phyloP scores from a whole-genome alignment of 2,888 invertebrate species.

The Eretmocerus hayati region DNA sequence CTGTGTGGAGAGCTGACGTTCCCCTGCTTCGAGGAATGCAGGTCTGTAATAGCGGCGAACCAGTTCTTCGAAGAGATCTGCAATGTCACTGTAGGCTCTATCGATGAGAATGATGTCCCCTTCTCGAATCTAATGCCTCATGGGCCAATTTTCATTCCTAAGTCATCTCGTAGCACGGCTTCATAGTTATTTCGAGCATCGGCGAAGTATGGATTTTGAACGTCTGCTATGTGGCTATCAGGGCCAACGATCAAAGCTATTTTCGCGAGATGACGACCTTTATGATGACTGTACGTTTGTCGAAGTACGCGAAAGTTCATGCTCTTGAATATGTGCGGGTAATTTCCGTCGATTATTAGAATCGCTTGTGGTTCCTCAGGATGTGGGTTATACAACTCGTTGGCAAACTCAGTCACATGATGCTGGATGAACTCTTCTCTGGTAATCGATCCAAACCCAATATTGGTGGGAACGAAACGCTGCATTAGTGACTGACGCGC shows the following conservation, averaged over 20 bases:
- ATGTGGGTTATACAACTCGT: not conserved
- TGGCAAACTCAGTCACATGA: no score
- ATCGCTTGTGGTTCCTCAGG: not conserved
- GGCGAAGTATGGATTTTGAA: not conserved
- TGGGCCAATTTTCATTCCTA: not conserved
- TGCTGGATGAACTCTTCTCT: no score
- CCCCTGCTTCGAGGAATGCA: constrained; percentile 4
- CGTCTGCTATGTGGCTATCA: not conserved
- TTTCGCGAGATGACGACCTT: not conserved
- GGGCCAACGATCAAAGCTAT: not conserved
- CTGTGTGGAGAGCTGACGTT: constrained; percentile 13
- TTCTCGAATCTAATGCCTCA: constrained; percentile 4
- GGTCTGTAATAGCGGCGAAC: no score
- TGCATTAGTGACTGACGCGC: no score
- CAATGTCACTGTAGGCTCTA: constrained; percentile 4
- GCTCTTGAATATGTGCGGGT: not conserved
- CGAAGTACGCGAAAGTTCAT: not conserved
- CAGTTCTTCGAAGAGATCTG: constrained; percentile 3
- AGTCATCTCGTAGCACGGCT: no score
- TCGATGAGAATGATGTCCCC: constrained; percentile 15
- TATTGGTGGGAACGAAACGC: no score
- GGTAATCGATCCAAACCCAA: no score
- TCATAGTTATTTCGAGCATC: not conserved
- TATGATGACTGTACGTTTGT: not conserved
- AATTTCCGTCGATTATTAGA: not conserved